Percentiles rank a stretch among this genome's conserved stretches.
Evolutionary conservation across 2,888 invertebrate species (phyloP).

Genomic region (Drymonia ruficornis): DNA sequence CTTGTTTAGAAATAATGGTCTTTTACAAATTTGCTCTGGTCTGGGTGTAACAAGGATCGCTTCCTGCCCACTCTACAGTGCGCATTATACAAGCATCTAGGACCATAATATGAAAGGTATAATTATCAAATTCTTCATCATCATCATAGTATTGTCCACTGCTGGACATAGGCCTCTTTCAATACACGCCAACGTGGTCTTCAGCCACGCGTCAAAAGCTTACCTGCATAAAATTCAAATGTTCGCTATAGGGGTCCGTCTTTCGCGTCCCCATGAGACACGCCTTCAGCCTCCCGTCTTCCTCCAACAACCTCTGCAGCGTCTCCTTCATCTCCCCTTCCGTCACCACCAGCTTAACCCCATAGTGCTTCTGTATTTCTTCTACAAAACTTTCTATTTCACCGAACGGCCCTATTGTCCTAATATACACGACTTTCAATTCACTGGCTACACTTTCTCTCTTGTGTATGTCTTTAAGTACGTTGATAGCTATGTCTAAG

Average conservation of each 20-base stretch:
- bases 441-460: slow-evolving; percentile 63
- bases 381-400: slow-evolving; percentile 95
- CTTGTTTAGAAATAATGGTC: too few relatives aligned
- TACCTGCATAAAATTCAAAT: slow-evolving; percentile 89
- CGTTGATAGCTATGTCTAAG: slow-evolving; percentile 78
- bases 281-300: slow-evolving; percentile 88
- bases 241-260: slow-evolving; percentile 92
- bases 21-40: too few relatives aligned
- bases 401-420: slow-evolving; percentile 91
- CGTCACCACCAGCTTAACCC: slow-evolving; percentile 88
- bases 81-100: too few relatives aligned
- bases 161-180: too few relatives aligned
- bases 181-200: too few relatives aligned
- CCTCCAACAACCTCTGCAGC: slow-evolving; percentile 85
- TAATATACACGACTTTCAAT: slow-evolving; percentile 91
- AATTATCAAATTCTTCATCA: too few relatives aligned
- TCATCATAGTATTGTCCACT: too few relatives aligned
- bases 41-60: too few relatives aligned
- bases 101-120: too few relatives aligned
- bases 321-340: slow-evolving; percentile 90
- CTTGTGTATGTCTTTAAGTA: slow-evolving; percentile 57
- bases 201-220: neutral
- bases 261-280: slow-evolving; percentile 96
- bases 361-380: slow-evolving; percentile 88
- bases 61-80: too few relatives aligned